Evolutionary conservation across 2,888 invertebrate genomes (phyloP).

Genomic region (Philaethria dido): DNA sequence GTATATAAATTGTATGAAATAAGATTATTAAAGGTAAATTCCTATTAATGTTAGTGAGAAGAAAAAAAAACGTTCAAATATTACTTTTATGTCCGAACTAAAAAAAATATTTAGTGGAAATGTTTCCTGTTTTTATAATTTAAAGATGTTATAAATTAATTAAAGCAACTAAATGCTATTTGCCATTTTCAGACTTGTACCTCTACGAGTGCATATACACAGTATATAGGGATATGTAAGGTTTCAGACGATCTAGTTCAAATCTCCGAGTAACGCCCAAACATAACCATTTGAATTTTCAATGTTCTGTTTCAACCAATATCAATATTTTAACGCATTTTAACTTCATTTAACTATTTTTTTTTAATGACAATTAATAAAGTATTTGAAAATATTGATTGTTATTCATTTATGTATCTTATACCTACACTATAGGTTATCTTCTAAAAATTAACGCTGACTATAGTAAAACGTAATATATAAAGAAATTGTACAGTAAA

Average conservation of each 20-base stretch:
- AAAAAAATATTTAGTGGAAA: too few relatives aligned
- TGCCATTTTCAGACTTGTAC: neutral
- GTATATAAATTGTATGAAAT: slow-evolving; percentile 27
- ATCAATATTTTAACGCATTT: too few relatives aligned
- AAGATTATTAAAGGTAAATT: slow-evolving; percentile 34
- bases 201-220: too few relatives aligned
- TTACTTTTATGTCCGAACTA: too few relatives aligned
- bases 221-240: too few relatives aligned
- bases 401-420: neutral
- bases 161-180: neutral
- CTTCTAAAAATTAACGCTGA: neutral
- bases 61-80: slow-evolving; percentile 1
- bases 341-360: too few relatives aligned
- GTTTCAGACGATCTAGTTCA: too few relatives aligned
- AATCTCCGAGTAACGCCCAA: too few relatives aligned
- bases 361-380: too few relatives aligned
- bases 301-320: too few relatives aligned
- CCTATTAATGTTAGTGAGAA: slow-evolving; percentile 37
- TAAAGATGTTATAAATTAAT: neutral
- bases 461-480: neutral
- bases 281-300: too few relatives aligned
- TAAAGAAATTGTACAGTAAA: slow-evolving; percentile 5
- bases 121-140: neutral
- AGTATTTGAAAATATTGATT: too few relatives aligned
- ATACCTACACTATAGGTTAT: neutral